Base-by-base conservation (phyloP, 2,113 vertebrate genomes). In the Pseudopipra pipra region DNA sequence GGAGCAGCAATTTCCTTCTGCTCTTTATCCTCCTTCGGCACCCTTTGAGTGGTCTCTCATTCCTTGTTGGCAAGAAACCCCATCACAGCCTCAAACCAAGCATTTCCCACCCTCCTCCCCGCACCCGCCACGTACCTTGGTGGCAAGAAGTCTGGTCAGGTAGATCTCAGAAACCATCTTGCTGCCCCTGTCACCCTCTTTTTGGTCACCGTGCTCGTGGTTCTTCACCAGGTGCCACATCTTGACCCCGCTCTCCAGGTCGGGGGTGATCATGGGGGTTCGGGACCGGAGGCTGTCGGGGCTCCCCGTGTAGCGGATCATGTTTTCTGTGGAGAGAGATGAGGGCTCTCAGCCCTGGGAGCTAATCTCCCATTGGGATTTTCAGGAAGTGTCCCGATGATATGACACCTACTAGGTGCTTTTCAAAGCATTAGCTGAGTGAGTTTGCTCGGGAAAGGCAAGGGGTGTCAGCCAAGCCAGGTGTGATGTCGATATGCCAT, bases 81-180 rank as follows among this genome's bases (percentile, higher is more conserved):
- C 55, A 21, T 22, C 85, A 14, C 35, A 35, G 55, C 74, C 66
- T 72, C 58, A 78, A 92, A 87, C 70, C 90, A 78, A 90, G 35
- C 86, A 82, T 63, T 79, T 74, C 27, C 58, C 30, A 8, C 62
- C 25, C 9, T 24, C 18, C 24, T n/a, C 19, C 44, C 55, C 0
- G 0, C 5, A n/a, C 33, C 28, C 13, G 20, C 28, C 71, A 63
- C 11, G 46, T 97, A 99, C 99, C 99, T 99, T 99, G 30, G 99
- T 99, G 74, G 99, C 99, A 89, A 99, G 97, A 15, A 99, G 97
- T n/a, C 99, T 97, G 12, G 99, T 99, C 97, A 99, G 97, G 92
- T 99, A 99, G 97, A 99, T 99, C 96, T 99, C 99, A 2, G 99
- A 99, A 81, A 99, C 99, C 99, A 99, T 99, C 98, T 99, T 99